phyloP scores from a whole-genome alignment of 2,113 vertebrate genomes.

The Callipepla californica region DNA sequence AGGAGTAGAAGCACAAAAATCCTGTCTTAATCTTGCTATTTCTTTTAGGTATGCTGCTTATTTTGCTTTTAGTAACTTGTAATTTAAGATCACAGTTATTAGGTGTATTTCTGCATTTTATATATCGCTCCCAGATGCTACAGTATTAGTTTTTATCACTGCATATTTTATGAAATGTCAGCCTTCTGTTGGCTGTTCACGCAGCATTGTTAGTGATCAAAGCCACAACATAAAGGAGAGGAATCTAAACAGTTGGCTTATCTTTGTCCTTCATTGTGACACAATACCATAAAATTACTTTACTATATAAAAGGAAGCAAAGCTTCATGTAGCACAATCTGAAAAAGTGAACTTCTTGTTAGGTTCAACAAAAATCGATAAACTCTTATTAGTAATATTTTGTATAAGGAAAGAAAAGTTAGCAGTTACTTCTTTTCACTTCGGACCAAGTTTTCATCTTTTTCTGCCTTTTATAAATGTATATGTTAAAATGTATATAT shows the following conservation, averaged over 20 bases:
- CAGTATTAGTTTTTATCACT: constrained; percentile 91
- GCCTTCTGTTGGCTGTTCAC: constrained; percentile 88
- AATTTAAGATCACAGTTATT: constrained; percentile 89
- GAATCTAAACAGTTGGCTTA: constrained; percentile 86
- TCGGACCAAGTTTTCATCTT: constrained; percentile 28
- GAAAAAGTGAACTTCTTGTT: constrained; percentile 64
- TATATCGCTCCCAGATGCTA: constrained; percentile 88
- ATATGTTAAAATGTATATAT: too few species aligned
- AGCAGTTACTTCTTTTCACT: not conserved
- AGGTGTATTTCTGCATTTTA: constrained; percentile 90
- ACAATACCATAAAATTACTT: constrained; percentile 80
- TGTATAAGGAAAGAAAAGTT: constrained; percentile 18
- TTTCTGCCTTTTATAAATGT: not conserved
- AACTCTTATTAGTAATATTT: constrained; percentile 35
- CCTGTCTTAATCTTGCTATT: constrained; percentile 61
- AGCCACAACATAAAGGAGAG: constrained; percentile 86
- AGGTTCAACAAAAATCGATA: constrained; percentile 38
- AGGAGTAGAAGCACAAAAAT: constrained; percentile 54
- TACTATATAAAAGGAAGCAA: constrained; percentile 70
- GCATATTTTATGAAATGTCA: constrained; percentile 92
- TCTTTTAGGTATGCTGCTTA: constrained; percentile 78
- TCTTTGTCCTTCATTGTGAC: constrained; percentile 84
- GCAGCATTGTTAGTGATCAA: constrained; percentile 89
- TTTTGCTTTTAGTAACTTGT: constrained; percentile 85
- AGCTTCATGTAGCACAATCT: constrained; percentile 23